Evolutionary conservation across 2,888 invertebrate genomes (phyloP), one percentile per base, ranked within the genome.

Genomic region (Lasius platythorax): DNA sequence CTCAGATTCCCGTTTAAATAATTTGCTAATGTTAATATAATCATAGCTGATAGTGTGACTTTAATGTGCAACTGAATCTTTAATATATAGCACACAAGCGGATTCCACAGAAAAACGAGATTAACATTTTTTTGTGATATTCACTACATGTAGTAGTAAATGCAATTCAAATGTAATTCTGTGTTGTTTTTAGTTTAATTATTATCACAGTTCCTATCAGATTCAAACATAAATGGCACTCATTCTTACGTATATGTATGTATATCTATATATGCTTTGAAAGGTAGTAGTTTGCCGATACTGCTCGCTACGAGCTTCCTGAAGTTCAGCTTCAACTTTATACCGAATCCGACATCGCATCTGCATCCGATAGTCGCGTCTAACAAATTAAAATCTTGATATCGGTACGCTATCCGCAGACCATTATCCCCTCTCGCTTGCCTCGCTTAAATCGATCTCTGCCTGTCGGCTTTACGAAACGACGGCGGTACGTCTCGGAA

Each of bases 311-410:
- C 15, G 18, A 18, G 6, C 23, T 68, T 68, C 28, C 15, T 37
- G 8, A 76, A 37, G 8, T 75, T 9, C 18, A 8, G 75, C 18
- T 50, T 15, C 15, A 46, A 28, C 28, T 53, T 53, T 30, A 50
- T 68, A 30, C 37, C 46, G 53, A 43, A 67, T 66, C n/a, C 8
- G 8, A 50, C 15, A 18, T 37, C 50, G 37, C 66, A 33, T 40
- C 40, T 58, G 53, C 15, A 30, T 53, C 23, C n/a, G 9, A n/a
- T 30, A 75, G 28, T 28, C 12, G 50, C 5, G 70, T 56, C 30
- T 15, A 37, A 58, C 73, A 70, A 70, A 70, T 78, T 58, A 70
- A 70, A 78, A 58, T 78, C 15, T 72, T n/a, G n/a, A 28, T 33
- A 30, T 18, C 30, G 68, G 15, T n/a, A n/a, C 53, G 53, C 30